phyloP scores from a whole-genome alignment of 2,113 vertebrate genomes.

The Chauna torquata region DNA sequence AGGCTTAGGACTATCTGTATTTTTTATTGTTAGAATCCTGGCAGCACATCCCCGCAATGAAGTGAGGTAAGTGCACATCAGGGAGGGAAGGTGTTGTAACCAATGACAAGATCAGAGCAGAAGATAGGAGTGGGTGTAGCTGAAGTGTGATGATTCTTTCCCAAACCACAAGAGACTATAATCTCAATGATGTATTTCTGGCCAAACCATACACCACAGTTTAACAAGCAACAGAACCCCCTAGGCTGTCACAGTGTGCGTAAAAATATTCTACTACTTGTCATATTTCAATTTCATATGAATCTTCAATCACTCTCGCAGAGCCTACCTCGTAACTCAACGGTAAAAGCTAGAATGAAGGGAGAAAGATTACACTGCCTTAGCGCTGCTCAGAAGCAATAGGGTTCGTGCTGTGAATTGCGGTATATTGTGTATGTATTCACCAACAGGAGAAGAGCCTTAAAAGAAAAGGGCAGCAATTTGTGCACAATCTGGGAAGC shows the following conservation, averaged over 20 bases:
- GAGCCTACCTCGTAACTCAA: slow-evolving; percentile 9
- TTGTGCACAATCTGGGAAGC: neutral
- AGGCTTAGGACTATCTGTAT: neutral
- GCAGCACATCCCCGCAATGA: neutral
- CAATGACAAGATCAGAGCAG: slow-evolving; percentile 31
- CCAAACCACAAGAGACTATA: slow-evolving; percentile 36
- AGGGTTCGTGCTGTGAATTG: neutral
- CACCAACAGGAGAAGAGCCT: neutral
- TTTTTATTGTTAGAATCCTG: slow-evolving; percentile 7
- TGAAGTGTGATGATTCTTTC: slow-evolving; percentile 45
- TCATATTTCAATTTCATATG: slow-evolving; percentile 33
- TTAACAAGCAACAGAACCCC: slow-evolving; percentile 37
- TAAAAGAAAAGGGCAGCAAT: neutral
- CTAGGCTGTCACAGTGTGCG: slow-evolving; percentile 8
- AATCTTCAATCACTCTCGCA: slow-evolving; percentile 17
- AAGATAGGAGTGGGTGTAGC: slow-evolving; percentile 49
- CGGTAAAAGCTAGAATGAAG: slow-evolving; percentile 5
- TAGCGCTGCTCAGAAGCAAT: neutral
- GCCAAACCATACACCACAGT: slow-evolving; percentile 20
- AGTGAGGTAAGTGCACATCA: neutral
- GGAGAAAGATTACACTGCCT: neutral
- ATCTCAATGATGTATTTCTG: slow-evolving; percentile 51
- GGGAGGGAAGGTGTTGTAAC: slow-evolving; percentile 32
- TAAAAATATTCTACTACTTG: slow-evolving; percentile 49
- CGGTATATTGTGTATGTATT: neutral